These are phyloP conservation scores for Perca schrenkii DNA, from an alignment of 2,113 vertebrate genomes.

Conservation along the genomic window DNA sequence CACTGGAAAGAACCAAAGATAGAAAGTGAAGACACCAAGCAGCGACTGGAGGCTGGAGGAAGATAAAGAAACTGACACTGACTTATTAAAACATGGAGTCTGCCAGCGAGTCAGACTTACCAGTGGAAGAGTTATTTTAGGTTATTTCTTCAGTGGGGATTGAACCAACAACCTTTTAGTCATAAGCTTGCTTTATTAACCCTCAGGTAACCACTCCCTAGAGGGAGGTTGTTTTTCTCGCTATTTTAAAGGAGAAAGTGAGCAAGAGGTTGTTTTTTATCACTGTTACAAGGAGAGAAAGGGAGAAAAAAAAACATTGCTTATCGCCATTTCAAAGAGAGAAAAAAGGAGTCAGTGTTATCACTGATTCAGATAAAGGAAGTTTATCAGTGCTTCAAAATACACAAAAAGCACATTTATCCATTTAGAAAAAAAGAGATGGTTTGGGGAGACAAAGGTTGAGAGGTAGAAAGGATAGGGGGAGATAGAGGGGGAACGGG, in stretches of 20 bases:
- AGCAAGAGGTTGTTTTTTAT: neutral
- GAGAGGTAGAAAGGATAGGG: neutral
- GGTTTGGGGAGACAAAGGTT: neutral
- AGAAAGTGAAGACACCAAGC: constrained; percentile 1
- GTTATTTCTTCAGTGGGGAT: too few species aligned
- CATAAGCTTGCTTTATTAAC: too few species aligned
- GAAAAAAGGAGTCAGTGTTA: neutral
- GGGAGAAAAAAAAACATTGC: neutral
- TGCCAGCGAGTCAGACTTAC: neutral
- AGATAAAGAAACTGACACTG: constrained; percentile 18
- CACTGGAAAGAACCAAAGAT: neutral
- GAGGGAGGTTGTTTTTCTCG: neutral
- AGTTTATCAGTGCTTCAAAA: neutral
- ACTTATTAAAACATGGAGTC: constrained; percentile 33
- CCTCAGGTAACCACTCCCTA: too few species aligned
- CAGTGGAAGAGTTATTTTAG: neutral
- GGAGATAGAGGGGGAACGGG: neutral
- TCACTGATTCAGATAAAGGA: neutral
- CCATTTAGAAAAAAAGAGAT: neutral
- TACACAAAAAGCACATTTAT: neutral
- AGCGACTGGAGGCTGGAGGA: neutral
- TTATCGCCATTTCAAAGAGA: neutral
- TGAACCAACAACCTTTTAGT: too few species aligned
- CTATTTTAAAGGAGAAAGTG: constrained; percentile 7
- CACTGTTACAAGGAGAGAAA: neutral